Evolutionary conservation across 2,888 invertebrate species (phyloP), one percentile per base, ranked within the genome.

Genomic region (Podabrus alpinus): DNA sequence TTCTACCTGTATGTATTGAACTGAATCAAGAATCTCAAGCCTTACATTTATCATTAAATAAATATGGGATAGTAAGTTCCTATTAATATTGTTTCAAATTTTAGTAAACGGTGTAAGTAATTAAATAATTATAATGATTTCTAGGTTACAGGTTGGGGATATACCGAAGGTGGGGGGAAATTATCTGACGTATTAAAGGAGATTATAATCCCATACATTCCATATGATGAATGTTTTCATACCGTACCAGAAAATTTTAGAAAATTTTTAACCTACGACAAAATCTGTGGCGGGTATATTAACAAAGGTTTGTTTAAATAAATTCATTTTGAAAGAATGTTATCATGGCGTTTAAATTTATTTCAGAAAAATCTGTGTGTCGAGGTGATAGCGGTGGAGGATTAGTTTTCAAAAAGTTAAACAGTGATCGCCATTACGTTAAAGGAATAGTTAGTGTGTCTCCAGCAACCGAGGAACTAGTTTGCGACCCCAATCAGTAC

Each of bases 1-100:
- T 87, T 10, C 84, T 84, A 71, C 86, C 86, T 15, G 83, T 87
- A 9, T 88, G 87, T 74, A 78, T 84, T 4, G 81, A 83, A 15
- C 82, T 81, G 80, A 70, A 78, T 62, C 66, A 73, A 15, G 15
- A 19, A 7, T 78, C 45, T 13, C 74, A 68, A 16, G 71, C 75
- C 1, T 7, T 76, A 17, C 45, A 76, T 69, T 66, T 78, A 9
- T 59, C 25, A 64, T 15, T 15, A 2, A 68, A 71, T 66, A 66
- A 70, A 16, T 62, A 24, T 19, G 83, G 83, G 59, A 77, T 79
- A 67, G 83, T 83, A 74, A 80, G 81, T 76, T 19, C 21, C 3
- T n/a, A 13, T 13, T 29, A 29, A 4, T 25, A 25, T 0, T 13
- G 3, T 29, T 13, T 13, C 1, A 13, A 11, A 29, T 13, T 13